These are phyloP conservation scores for Drosophila stalkeri DNA, from an alignment of 2,888 invertebrate species.

Conservation along the genomic window DNA sequence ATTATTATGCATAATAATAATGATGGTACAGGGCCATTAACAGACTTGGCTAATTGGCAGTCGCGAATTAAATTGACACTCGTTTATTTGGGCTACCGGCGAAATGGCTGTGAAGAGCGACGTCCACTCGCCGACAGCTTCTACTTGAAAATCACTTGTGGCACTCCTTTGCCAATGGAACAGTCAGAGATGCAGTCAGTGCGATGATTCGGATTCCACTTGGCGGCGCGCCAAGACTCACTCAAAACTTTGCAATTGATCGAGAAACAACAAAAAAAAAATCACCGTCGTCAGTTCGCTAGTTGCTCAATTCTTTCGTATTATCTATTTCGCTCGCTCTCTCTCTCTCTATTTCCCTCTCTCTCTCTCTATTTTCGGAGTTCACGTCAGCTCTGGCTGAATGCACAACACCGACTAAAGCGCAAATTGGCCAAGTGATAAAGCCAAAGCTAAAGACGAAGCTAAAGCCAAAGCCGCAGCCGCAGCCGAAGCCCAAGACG, in stretches of 20 bases:
- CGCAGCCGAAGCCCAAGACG: not conserved
- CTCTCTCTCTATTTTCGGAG: slow-evolving; percentile 11
- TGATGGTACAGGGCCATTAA: slow-evolving; percentile 30
- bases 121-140: not conserved
- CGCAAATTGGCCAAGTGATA: slow-evolving; percentile 43
- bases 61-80: slow-evolving; percentile 12
- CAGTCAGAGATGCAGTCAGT: slow-evolving; percentile 13
- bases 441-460: slow-evolving; percentile 35
- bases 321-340: not conserved
- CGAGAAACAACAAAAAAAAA: not conserved
- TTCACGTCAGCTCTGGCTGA: slow-evolving; percentile 69
- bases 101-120: slow-evolving; percentile 9
- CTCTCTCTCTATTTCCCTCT: not conserved
- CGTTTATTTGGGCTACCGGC: slow-evolving; percentile 24
- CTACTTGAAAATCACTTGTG: slow-evolving; percentile 19
- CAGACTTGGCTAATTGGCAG: slow-evolving; percentile 29
- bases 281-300: slow-evolving; percentile 6
- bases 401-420: slow-evolving; percentile 74
- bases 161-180: slow-evolving; percentile 4
- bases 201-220: slow-evolving; percentile 1
- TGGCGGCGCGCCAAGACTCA: slow-evolving; percentile 20
- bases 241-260: slow-evolving; percentile 7
- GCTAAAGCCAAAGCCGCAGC: slow-evolving; percentile 38
- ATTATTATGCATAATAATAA: slow-evolving; percentile 21
- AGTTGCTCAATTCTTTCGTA: not conserved